Evolutionary conservation across 2,888 invertebrate species (phyloP).

Genomic region (Dryadula phaetusa): DNA sequence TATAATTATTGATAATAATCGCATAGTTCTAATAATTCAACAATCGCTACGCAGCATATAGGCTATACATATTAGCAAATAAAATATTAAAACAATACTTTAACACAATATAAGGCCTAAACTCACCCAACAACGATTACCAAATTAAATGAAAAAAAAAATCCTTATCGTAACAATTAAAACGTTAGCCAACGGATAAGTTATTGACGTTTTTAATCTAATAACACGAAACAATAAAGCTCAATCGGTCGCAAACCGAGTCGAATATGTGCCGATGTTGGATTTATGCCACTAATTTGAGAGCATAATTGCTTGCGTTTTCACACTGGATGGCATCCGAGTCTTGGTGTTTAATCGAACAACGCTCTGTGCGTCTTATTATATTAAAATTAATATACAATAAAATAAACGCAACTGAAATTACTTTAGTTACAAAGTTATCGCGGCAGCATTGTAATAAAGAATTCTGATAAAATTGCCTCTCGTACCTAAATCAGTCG

Average conservation of each 20-base stretch:
- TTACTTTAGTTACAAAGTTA: no score
- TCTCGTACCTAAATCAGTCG: no score
- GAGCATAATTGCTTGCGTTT: not conserved
- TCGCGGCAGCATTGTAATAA: no score
- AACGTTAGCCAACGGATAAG: not conserved
- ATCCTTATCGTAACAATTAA: conserved; percentile 1
- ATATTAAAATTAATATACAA: no score
- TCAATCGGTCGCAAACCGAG: not conserved
- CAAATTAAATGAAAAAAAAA: no score
- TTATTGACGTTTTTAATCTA: not conserved
- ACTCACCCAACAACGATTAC: not conserved
- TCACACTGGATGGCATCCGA: not conserved
- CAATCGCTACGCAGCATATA: not conserved
- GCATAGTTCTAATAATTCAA: not conserved
- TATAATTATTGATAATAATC: not conserved
- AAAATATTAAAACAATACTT: no score
- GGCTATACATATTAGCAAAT: no score
- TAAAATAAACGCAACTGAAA: no score
- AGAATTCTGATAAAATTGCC: no score
- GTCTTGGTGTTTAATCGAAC: no score
- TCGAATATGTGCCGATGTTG: not conserved
- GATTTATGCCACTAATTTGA: not conserved
- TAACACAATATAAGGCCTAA: no score
- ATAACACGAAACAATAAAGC: not conserved
- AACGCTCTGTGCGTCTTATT: no score